Conservation (phyloP, 1,140 invertebrate species). For the Drosophila aff. region DNA sequence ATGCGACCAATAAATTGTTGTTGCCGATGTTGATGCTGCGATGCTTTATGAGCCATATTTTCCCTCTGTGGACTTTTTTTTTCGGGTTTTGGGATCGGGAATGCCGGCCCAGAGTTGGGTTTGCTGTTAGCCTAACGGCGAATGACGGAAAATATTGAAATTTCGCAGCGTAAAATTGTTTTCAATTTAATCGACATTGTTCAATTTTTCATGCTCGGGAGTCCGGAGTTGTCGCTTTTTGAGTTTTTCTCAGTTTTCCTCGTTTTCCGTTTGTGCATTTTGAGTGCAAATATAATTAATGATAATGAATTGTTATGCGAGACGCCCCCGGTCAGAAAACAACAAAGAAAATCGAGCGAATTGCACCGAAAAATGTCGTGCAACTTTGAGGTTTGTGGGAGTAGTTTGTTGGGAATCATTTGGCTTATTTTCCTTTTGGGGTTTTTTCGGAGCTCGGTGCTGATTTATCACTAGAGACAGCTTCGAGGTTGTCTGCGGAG, state of each 20-base stretch:
- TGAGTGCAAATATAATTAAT: slow-evolving; percentile 81
- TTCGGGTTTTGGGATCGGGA: slow-evolving; percentile 14
- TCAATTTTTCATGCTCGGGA: slow-evolving; percentile 68
- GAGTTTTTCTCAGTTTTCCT: slow-evolving; percentile 6
- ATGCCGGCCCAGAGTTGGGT: slow-evolving; percentile 11
- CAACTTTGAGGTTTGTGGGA: slow-evolving; percentile 43
- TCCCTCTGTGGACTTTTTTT: slow-evolving; percentile 14
- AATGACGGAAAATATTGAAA: slow-evolving; percentile 75
- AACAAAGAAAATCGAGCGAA: slow-evolving; percentile 2
- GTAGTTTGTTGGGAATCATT: slow-evolving; percentile 36
- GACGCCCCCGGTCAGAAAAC: slow-evolving; percentile 48
- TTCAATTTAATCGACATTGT: slow-evolving; percentile 77
- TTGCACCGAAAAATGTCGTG: slow-evolving; percentile 59
- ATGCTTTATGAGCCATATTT: slow-evolving; percentile 77
- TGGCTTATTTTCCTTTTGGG: slow-evolving; percentile 32
- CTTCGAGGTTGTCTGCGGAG: slow-evolving; percentile 27
- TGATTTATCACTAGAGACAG: slow-evolving; percentile 71
- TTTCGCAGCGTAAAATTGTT: slow-evolving; percentile 70
- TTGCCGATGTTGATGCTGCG: slow-evolving; percentile 64
- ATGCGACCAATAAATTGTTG: slow-evolving; percentile 79
- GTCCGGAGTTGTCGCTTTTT: slow-evolving; percentile 15
- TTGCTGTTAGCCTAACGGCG: slow-evolving; percentile 53
- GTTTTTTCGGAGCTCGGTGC: slow-evolving; percentile 21
- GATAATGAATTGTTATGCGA: slow-evolving; percentile 81
- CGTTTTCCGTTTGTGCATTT: slow-evolving; percentile 18